phyloP scores from a whole-genome alignment of 2,113 vertebrate species.

The Corvus cornix region DNA sequence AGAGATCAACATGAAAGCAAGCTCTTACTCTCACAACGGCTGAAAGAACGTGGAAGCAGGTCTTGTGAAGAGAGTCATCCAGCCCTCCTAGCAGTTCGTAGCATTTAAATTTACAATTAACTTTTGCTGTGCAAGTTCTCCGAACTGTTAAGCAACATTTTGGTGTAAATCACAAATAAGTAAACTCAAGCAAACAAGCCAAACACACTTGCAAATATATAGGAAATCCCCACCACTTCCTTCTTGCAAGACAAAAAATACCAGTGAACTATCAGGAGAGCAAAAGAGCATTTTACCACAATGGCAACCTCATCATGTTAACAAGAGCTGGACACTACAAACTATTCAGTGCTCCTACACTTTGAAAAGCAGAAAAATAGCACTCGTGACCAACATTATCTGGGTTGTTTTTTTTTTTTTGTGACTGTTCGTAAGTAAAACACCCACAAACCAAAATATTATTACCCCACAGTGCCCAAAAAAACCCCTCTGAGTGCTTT shows the following conservation, averaged over 20 bases:
- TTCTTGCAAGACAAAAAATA: not conserved
- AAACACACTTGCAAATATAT: not conserved
- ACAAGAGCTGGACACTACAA: not conserved
- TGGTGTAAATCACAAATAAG: not conserved
- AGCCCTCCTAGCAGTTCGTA: not conserved
- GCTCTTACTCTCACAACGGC: not conserved
- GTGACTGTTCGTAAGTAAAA: not conserved
- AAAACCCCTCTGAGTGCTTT: not conserved
- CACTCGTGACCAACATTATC: not conserved
- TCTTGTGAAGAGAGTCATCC: not conserved
- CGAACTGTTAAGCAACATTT: not conserved
- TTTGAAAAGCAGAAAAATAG: not conserved
- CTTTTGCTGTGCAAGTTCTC: not conserved
- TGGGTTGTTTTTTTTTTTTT: not conserved
- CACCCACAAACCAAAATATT: not conserved
- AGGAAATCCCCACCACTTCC: not conserved
- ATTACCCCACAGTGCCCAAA: fast-evolving
- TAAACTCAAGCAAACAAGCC: not conserved
- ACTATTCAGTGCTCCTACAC: not conserved
- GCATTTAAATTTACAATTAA: not conserved
- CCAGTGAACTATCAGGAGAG: not conserved
- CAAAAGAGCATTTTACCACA: not conserved
- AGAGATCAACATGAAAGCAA: not conserved
- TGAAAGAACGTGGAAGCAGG: not conserved
- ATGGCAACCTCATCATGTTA: not conserved